Percentiles rank a stretch among this genome's conserved stretches.
phyloP scores from a whole-genome alignment of 1,140 invertebrate genomes.

The Vollenhovia emeryi region DNA sequence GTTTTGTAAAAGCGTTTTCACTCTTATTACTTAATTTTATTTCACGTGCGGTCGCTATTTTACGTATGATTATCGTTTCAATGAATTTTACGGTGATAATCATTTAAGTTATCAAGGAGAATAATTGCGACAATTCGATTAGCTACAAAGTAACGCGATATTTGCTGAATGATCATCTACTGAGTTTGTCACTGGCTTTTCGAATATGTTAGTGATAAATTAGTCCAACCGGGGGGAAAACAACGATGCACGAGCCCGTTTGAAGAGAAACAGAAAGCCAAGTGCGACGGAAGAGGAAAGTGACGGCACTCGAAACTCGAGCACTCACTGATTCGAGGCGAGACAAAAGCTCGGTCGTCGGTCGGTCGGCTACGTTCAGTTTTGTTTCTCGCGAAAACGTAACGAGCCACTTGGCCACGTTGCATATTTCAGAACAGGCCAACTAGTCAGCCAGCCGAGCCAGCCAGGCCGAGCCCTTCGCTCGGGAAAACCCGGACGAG shows the following conservation, averaged over 20 bases:
- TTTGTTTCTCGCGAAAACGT: slow-evolving; percentile 73
- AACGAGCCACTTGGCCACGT: slow-evolving; percentile 77
- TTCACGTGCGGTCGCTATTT: neutral
- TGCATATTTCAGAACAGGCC: slow-evolving; percentile 72
- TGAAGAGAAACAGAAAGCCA: neutral
- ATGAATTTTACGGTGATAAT: neutral
- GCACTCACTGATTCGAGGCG: slow-evolving; percentile 29
- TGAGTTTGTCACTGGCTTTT: neutral
- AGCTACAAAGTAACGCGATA: neutral
- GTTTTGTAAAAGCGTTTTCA: neutral
- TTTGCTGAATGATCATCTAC: neutral
- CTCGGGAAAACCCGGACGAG: slow-evolving; percentile 13
- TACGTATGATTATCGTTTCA: neutral
- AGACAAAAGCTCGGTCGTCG: slow-evolving; percentile 62
- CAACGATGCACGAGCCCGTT: neutral
- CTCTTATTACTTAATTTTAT: neutral
- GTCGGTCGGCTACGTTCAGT: slow-evolving; percentile 50
- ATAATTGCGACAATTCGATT: neutral
- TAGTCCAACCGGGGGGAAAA: neutral
- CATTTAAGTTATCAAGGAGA: neutral
- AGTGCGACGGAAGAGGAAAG: slow-evolving; percentile 34
- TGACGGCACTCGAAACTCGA: slow-evolving; percentile 16
- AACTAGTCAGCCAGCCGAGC: neutral
- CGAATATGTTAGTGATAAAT: neutral
- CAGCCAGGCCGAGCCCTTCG: slow-evolving; percentile 7